Conservation (phyloP, 2,113 vertebrate species). For the Apteryx owenii region DNA sequence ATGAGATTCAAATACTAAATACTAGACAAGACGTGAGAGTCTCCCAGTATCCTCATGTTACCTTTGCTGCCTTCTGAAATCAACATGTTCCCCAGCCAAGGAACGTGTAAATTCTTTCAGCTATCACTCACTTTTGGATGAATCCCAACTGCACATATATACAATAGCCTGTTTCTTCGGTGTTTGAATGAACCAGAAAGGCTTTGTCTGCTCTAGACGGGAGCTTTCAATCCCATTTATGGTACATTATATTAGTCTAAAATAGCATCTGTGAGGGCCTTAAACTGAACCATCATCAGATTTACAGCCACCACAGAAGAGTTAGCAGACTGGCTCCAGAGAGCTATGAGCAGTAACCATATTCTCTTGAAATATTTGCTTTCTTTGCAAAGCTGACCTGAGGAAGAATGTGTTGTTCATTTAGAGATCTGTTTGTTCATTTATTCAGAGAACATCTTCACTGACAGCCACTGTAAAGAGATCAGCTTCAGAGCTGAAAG, state of each 20-base stretch:
- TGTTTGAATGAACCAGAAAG: constrained; percentile 50
- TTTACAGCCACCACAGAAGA: constrained; percentile 55
- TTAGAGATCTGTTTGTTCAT: constrained; percentile 25
- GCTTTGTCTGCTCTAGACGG: constrained; percentile 44
- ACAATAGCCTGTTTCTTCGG: not conserved
- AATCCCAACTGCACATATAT: constrained; percentile 25
- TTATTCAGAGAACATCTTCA: constrained; percentile 35
- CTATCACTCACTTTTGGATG: constrained; percentile 51
- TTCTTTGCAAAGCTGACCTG: constrained; percentile 57
- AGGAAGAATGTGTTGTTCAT: constrained; percentile 48
- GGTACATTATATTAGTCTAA: constrained; percentile 42
- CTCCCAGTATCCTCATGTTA: constrained; percentile 34
- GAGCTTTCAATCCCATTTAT: constrained; percentile 58
- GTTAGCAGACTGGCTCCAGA: constrained; percentile 63
- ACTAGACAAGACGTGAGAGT: constrained; percentile 6
- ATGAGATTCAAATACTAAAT: not conserved
- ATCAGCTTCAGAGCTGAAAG: not conserved
- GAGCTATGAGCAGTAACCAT: constrained; percentile 29
- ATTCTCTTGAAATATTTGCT: constrained; percentile 61
- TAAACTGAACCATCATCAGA: constrained; percentile 36
- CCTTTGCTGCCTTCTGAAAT: constrained; percentile 50
- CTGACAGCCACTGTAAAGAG: not conserved
- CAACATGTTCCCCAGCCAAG: constrained; percentile 33
- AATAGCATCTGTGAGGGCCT: constrained; percentile 40
- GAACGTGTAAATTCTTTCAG: constrained; percentile 29